Conservation (phyloP, 2,113 vertebrate species). For the Numenius arquata region DNA sequence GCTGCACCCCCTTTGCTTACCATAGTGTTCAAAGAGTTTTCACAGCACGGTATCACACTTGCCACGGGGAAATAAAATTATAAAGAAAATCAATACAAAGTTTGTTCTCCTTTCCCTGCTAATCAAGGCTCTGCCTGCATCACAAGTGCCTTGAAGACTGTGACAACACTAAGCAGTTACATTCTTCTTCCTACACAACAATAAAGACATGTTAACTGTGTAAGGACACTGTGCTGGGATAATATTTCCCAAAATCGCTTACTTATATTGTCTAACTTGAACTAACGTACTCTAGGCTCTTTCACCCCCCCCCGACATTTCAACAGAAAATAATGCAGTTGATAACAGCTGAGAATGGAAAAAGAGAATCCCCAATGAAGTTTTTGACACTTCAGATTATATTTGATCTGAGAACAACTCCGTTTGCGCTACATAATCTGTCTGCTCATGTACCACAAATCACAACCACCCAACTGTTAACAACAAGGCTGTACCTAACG, state of each 20-base stretch:
- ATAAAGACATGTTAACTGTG: background rate
- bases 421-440: background rate
- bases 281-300: background rate
- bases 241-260: background rate
- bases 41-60: background rate
- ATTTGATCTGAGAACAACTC: background rate
- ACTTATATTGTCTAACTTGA: background rate
- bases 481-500: background rate
- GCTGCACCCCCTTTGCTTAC: background rate
- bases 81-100: background rate
- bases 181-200: slow-evolving; percentile 1
- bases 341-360: background rate
- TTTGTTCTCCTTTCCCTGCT: background rate
- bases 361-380: background rate
- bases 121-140: background rate
- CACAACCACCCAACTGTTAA: background rate
- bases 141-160: background rate
- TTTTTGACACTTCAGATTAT: background rate
- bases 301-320: background rate
- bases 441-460: background rate
- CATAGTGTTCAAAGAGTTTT: background rate
- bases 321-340: background rate
- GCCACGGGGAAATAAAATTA: background rate
- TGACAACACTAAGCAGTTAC: background rate
- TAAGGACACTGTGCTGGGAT: background rate